Percentiles rank a stretch among this genome's conserved stretches.
Conservation (phyloP, 2,113 vertebrate genomes). For the Erpornis zantholeuca region DNA sequence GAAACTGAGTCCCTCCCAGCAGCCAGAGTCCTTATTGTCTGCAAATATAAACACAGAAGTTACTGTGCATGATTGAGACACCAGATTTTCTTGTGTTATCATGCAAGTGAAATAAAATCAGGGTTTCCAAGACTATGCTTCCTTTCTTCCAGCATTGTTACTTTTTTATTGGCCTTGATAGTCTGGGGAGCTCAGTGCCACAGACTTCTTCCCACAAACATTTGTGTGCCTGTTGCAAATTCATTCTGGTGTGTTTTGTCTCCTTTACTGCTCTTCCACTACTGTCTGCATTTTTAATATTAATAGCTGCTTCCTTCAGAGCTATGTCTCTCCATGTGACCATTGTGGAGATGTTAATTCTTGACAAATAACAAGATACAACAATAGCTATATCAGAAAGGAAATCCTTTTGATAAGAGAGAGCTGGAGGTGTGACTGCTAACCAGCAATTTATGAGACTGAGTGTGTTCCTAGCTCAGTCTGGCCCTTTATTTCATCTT, state of each 20-base stretch:
- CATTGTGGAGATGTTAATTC: neutral
- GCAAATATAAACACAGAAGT: neutral
- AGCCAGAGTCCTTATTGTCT: neutral
- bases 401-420: neutral
- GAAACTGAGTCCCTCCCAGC: neutral
- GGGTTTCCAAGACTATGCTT: neutral
- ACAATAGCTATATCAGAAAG: neutral
- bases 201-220: neutral
- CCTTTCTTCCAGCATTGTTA: neutral
- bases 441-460: neutral
- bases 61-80: neutral
- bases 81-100: neutral
- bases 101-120: neutral
- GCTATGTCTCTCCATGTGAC: neutral
- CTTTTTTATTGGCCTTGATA: neutral
- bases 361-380: neutral
- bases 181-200: neutral
- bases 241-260: neutral
- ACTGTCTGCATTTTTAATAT: neutral
- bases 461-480: neutral
- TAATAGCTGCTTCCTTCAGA: neutral
- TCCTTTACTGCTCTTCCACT: neutral
- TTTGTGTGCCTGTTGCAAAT: neutral
- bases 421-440: neutral
- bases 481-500: neutral